A percentile compares a stretch with the other conserved stretches of the same genome.
Conservation (phyloP, 2,888 invertebrate species). For the Odontocolon sp. region DNA sequence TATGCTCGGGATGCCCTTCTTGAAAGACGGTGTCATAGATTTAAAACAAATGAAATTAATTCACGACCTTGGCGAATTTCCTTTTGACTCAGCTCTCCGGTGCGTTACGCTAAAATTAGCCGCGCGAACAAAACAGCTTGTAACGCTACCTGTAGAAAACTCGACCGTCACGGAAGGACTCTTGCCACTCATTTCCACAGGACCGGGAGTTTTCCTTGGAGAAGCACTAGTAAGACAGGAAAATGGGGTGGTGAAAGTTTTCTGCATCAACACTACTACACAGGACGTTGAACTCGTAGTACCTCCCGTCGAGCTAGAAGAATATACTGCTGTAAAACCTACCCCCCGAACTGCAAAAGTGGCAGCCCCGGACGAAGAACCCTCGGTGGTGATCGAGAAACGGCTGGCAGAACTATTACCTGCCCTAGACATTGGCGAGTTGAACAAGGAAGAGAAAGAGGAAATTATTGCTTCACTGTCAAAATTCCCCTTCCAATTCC, state of each 20-base stretch:
- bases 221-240: too few species aligned
- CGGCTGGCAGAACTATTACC: too few species aligned
- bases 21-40: constrained; percentile 1
- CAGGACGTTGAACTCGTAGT: too few species aligned
- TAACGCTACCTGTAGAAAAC: not conserved
- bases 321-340: too few species aligned
- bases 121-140: not conserved
- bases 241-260: too few species aligned
- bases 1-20: constrained; percentile 10
- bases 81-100: not conserved
- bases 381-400: too few species aligned
- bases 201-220: not conserved
- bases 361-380: too few species aligned
- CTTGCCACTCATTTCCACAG: not conserved
- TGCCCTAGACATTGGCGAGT: not conserved
- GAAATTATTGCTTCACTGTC: not conserved
- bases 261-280: too few species aligned
- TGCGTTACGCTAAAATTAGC: not conserved
- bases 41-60: not conserved
- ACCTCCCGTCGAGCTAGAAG: too few species aligned
- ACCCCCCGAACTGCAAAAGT: too few species aligned
- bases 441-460: not conserved
- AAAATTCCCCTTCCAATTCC: not conserved
- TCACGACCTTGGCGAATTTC: not conserved
- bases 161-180: not conserved